These are phyloP conservation scores for Aspiorhynchus laticeps DNA, from an alignment of 2,113 vertebrate species.

Conservation along the genomic window DNA sequence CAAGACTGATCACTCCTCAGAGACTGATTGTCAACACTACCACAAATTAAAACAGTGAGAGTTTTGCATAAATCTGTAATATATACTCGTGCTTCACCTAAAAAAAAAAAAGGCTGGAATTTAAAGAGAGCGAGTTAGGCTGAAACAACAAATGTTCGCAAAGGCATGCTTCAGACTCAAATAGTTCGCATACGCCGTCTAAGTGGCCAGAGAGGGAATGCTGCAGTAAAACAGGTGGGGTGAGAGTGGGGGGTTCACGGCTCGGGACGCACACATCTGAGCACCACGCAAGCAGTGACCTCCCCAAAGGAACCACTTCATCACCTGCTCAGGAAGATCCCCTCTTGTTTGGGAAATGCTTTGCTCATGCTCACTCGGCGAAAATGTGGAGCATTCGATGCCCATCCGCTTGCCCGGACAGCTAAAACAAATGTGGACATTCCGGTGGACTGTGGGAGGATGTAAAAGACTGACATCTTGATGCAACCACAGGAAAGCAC, in stretches of 20 bases:
- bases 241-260: slow-evolving; percentile 39
- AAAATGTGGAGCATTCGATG: slow-evolving; percentile 54
- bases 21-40: not conserved
- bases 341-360: slow-evolving; percentile 72
- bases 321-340: slow-evolving; percentile 77
- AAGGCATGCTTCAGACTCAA: slow-evolving; percentile 68
- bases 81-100: not conserved
- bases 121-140: slow-evolving; percentile 11
- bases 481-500: slow-evolving; percentile 25
- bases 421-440: slow-evolving; percentile 60
- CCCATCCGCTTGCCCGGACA: slow-evolving; percentile 57
- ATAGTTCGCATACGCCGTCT: slow-evolving; percentile 72
- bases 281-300: slow-evolving; percentile 54
- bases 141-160: slow-evolving; percentile 67
- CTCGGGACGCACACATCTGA: slow-evolving; percentile 59
- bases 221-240: slow-evolving; percentile 66
- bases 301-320: slow-evolving; percentile 59
- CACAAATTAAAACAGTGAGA: not conserved
- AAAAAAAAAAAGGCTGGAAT: slow-evolving; percentile 31
- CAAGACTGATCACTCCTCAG: not conserved
- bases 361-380: slow-evolving; percentile 36
- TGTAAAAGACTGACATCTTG: slow-evolving; percentile 9
- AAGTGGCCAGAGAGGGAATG: slow-evolving; percentile 67
- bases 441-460: slow-evolving; percentile 38
- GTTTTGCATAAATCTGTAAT: slow-evolving; percentile 6